These are phyloP conservation scores for Sinocyclocheilus anophthalmus DNA, from an alignment of 2,113 vertebrate genomes.

Conservation along the genomic window DNA sequence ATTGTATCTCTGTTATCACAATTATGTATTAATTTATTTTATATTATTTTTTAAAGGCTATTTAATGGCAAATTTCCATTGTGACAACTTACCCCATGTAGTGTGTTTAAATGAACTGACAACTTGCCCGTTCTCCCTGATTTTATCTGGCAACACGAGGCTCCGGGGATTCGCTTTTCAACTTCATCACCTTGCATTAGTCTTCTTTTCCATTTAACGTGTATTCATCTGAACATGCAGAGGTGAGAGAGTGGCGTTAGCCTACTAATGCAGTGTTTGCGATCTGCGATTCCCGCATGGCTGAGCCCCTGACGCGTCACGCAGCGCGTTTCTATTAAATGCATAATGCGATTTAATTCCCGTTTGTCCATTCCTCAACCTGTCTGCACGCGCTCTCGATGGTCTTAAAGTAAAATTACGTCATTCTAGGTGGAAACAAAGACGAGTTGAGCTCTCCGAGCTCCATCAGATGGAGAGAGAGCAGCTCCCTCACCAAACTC, in stretches of 20 bases:
- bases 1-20: too few relatives aligned
- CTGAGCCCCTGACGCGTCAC: background rate
- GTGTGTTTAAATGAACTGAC: background rate
- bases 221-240: background rate
- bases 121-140: background rate
- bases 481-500: conserved; percentile 31
- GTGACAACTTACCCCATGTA: background rate
- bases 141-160: background rate
- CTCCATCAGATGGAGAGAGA: conserved; percentile 30
- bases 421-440: conserved; percentile 65
- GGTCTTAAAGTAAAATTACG: conserved; percentile 58
- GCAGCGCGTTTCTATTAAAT: background rate
- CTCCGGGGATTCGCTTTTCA: background rate
- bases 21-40: background rate
- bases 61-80: background rate
- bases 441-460: conserved; percentile 33
- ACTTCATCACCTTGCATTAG: background rate
- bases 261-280: background rate
- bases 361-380: background rate
- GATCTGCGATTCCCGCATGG: background rate
- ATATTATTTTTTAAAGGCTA: background rate
- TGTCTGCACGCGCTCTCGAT: conserved; percentile 13
- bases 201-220: background rate
- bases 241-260: background rate
- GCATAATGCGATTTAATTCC: background rate